Base-by-base conservation (phyloP, 2,797 vertebrate genomes). In the Rhincodon typus region DNA sequence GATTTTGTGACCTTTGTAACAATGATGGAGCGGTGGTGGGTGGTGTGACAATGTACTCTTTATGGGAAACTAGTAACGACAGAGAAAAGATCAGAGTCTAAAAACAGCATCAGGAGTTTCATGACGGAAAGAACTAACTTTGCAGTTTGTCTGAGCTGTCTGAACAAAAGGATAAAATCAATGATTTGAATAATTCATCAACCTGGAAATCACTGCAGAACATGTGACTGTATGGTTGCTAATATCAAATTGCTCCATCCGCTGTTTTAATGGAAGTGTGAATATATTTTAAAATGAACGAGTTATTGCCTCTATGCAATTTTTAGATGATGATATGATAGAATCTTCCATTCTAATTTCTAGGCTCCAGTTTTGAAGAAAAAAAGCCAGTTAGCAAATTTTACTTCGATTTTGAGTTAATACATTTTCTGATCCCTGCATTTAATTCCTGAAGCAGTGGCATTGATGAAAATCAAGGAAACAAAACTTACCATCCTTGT, bases 121-220 rank as follows among this genome's bases (percentile, higher is more conserved):
- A 42, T 42, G 3, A 46, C 7, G 46, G 12, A 46, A 84, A 84
- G 5, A 42, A 25, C 38, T 23, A 84, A 84, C 42, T 84, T 38
- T 84, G 38, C 82, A 84, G 5, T 84, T 23, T 46, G 5, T 42
- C n/a, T 42, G 79, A 82, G 79, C 42, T 82, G 17, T 82, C 19
- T 23, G 72, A 74, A 27, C 8, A 46, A 46, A 84, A 46, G 82
- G 42, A 21, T 46, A 21, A 46, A 84, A 67, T 67, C 88, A 91
- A 66, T 67, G 34, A n/a, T 38, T 91, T 91, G 57, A 91, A 91
- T n/a, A 91, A 91, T 66, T 62, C 53, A 91, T n/a, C 34, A n/a
- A 57, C 34, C 88, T 91, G 13, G 30, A 67, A 91, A 66, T 90
- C 87, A 13, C 53, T 62, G 50, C 17, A 30, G 13, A 62, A 38